Percentiles rank a stretch among this genome's conserved stretches.
Conservation (phyloP, 2,888 invertebrate species). For the Trachelus tabidus region DNA sequence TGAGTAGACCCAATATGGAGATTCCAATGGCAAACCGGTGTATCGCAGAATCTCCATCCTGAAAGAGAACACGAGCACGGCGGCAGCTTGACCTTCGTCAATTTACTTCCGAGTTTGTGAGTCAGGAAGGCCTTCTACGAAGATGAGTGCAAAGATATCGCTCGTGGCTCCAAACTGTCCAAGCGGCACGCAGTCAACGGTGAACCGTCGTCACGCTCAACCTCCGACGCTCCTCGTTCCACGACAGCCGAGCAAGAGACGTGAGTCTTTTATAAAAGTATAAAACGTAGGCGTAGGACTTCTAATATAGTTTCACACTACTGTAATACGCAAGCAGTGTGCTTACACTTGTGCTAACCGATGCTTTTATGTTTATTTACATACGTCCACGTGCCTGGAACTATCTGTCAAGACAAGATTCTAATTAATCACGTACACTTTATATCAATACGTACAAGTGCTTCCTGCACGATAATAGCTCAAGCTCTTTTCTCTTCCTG, state of each 20-base stretch:
- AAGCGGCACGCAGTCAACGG: constrained; percentile 46
- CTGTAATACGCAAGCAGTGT: neutral
- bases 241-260: constrained; percentile 1
- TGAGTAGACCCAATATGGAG: neutral
- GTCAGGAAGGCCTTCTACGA: constrained; percentile 41
- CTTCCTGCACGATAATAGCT: neutral
- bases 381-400: neutral
- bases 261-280: neutral
- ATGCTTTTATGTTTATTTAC: neutral
- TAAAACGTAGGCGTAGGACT: neutral
- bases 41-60: neutral
- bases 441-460: neutral
- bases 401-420: neutral
- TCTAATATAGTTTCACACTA: neutral
- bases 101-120: constrained; percentile 51
- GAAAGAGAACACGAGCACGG: neutral
- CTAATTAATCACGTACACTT: neutral
- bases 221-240: constrained; percentile 24
- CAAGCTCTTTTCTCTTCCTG: neutral
- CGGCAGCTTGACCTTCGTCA: constrained; percentile 15
- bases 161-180: constrained; percentile 23
- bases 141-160: constrained; percentile 57
- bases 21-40: neutral
- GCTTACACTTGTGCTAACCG: neutral
- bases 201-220: constrained; percentile 38